phyloP scores from a whole-genome alignment of 30 jellyfish, hydroid and myxozoan genomes.

The Hydra vulgaris region DNA sequence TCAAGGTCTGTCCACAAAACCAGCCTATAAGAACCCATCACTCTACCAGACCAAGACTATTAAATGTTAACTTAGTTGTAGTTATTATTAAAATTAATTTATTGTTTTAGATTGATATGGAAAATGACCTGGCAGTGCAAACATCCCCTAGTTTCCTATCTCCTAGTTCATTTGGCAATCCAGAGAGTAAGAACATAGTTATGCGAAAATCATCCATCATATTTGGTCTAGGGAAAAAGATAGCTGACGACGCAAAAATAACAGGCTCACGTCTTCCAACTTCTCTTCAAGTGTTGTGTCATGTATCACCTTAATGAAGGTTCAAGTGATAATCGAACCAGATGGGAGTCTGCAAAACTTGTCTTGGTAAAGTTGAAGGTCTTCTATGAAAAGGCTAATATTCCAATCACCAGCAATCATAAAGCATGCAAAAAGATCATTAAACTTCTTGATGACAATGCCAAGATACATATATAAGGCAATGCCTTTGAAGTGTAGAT shows the following conservation, averaged over 20 bases:
- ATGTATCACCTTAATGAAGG: background rate
- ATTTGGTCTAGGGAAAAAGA: background rate
- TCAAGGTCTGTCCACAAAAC: too few species aligned
- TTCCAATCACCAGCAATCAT: background rate
- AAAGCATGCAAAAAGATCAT: background rate
- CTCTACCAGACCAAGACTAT: too few species aligned
- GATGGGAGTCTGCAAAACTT: background rate
- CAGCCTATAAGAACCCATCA: too few species aligned
- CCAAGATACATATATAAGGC: background rate
- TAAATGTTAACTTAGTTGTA: too few species aligned
- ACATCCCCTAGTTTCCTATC: background rate
- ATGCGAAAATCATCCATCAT: background rate
- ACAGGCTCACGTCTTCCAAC: background rate
- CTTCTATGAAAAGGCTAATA: background rate
- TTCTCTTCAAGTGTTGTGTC: background rate
- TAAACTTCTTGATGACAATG: background rate
- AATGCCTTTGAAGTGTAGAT: background rate
- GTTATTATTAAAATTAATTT: too few species aligned
- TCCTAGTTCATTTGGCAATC: background rate
- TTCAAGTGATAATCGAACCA: background rate
- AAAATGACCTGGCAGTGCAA: background rate
- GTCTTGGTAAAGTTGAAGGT: background rate
- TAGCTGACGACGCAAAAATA: background rate
- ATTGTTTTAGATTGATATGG: background rate
- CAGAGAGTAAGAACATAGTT: background rate